Evolutionary conservation across 2,888 invertebrate genomes (phyloP).

Genomic region (Chloroclystis v-ata): DNA sequence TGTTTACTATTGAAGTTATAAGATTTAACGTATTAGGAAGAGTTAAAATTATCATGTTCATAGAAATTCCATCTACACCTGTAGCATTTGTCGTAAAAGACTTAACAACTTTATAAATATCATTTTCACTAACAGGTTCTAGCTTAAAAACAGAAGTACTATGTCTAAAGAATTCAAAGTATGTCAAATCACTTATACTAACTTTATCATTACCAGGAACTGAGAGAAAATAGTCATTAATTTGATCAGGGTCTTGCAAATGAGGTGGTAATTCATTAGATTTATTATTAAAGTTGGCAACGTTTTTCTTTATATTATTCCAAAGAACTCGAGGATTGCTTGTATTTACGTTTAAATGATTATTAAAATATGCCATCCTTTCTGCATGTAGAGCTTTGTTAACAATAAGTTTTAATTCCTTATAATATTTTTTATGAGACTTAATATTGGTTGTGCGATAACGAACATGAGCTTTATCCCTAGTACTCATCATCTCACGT

Average conservation of each 20-base stretch:
- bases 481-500: conserved; percentile 4
- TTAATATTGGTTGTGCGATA: neutral
- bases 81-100: conserved; percentile 1
- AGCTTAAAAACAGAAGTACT: neutral
- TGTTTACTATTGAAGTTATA: no score
- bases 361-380: neutral
- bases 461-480: conserved; percentile 3
- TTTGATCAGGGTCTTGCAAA: conserved; percentile 1
- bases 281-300: conserved; percentile 3
- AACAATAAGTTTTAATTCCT: conserved; percentile 1
- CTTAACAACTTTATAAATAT: neutral
- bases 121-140: neutral
- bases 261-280: neutral
- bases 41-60: no score
- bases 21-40: no score
- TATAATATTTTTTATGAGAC: conserved; percentile 2
- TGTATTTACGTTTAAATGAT: neutral
- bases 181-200: neutral
- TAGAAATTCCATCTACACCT: no score
- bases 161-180: conserved; percentile 2
- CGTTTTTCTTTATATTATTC: conserved; percentile 5
- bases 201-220: neutral
- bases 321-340: neutral
- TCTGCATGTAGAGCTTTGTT: neutral
- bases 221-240: conserved; percentile 6